Evolutionary conservation across 2,888 invertebrate genomes (phyloP).

Genomic region (Drosophila lacicola): DNA sequence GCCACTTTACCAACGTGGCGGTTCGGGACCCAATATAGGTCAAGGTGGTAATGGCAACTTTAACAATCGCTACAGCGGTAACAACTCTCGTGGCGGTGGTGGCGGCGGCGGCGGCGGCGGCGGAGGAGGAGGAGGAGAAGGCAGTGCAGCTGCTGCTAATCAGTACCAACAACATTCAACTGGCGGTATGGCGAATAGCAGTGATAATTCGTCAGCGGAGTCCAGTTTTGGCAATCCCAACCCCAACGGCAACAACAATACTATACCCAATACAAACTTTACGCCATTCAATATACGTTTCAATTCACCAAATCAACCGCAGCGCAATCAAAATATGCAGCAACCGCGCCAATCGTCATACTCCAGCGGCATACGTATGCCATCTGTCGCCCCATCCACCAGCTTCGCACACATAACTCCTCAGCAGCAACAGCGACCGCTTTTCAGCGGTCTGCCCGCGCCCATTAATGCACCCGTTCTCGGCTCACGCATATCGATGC

Average conservation of each 20-base stretch:
- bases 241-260: conserved; percentile 47
- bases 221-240: conserved; percentile 45
- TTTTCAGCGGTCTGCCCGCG: conserved; percentile 74
- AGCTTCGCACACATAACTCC: conserved; percentile 37
- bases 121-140: conserved; percentile 27
- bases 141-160: conserved; percentile 46
- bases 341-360: conserved; percentile 36
- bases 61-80: conserved; percentile 77
- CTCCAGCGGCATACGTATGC: conserved; percentile 9
- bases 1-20: conserved; percentile 89
- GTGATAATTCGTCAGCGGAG: conserved; percentile 19
- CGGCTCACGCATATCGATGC: conserved; percentile 51
- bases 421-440: conserved; percentile 45
- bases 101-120: conserved; percentile 45
- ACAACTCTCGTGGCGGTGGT: conserved; percentile 64
- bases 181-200: conserved; percentile 15
- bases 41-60: conserved; percentile 83
- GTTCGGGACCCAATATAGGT: conserved; percentile 81
- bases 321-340: conserved; percentile 49
- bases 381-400: conserved; percentile 9
- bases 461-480: conserved; percentile 55
- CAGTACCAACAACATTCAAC: conserved; percentile 60
- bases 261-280: conserved; percentile 50
- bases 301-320: conserved; percentile 74
- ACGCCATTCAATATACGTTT: conserved; percentile 80